Conservation (phyloP, 2,888 invertebrate genomes). For the Sphinx pinastri region DNA sequence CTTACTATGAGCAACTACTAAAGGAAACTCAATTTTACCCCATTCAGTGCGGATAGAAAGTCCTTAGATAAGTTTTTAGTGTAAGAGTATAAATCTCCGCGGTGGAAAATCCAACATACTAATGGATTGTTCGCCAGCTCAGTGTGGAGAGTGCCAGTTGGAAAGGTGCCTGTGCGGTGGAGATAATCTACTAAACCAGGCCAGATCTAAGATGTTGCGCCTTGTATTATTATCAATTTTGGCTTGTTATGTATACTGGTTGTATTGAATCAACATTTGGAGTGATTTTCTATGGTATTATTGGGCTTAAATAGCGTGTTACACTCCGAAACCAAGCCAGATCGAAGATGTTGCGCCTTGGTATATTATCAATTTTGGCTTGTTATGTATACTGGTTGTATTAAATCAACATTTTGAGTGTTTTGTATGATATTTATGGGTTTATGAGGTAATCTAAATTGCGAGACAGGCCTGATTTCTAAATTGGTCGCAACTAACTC, state of each 20-base stretch:
- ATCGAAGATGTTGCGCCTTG: slow-evolving; percentile 51
- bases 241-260: slow-evolving; percentile 9
- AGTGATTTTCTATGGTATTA: no score
- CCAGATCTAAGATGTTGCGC: slow-evolving; percentile 53
- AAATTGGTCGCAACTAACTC: no score
- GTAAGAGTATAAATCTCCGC: slow-evolving; percentile 26
- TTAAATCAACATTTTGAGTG: no score
- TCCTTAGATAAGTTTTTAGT: slow-evolving; percentile 13
- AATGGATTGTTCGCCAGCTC: slow-evolving; percentile 72
- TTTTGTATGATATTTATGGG: no score
- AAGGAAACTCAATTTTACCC: not conserved
- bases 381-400: slow-evolving; percentile 10
- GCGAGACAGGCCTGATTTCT: no score
- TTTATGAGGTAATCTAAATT: no score
- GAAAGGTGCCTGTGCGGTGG: slow-evolving; percentile 65
- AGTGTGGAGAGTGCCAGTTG: slow-evolving; percentile 68
- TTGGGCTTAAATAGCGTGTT: slow-evolving; percentile 29
- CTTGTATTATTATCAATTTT: slow-evolving; percentile 53
- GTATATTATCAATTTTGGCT: slow-evolving; percentile 51
- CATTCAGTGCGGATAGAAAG: not conserved
- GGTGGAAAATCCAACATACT: slow-evolving; percentile 63
- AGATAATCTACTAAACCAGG: slow-evolving; percentile 68
- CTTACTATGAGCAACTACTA: not conserved
- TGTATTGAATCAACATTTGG: not conserved
- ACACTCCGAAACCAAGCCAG: slow-evolving; percentile 63